Evolutionary conservation across 92 coral and sea anemone species (phyloP).

Genomic region (Palythoa caribaeorum): DNA sequence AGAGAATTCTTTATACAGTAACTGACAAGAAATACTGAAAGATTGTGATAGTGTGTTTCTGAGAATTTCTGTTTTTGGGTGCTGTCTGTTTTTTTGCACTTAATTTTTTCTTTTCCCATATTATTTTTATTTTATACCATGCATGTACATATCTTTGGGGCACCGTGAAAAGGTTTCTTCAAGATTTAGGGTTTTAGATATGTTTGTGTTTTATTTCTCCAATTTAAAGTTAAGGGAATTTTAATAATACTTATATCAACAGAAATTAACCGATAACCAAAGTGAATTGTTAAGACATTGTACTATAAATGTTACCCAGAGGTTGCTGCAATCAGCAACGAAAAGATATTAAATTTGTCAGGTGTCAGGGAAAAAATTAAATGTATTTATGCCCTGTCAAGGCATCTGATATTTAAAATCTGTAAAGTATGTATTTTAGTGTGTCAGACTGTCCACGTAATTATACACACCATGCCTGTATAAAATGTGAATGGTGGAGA

Average conservation of each 20-base stretch:
- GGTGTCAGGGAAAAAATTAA: slow-evolving; percentile 38
- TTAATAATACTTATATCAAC: slow-evolving; percentile 32
- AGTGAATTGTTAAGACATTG: slow-evolving; percentile 8
- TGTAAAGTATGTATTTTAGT: slow-evolving; percentile 54
- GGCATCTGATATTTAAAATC: slow-evolving; percentile 54
- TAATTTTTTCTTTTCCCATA: neutral
- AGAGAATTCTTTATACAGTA: neutral
- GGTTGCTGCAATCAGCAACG: slow-evolving; percentile 34
- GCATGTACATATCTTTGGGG: slow-evolving; percentile 30
- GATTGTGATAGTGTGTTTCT: neutral
- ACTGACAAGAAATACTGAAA: slow-evolving; percentile 39
- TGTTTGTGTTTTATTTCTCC: slow-evolving; percentile 23
- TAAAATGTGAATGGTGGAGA: slow-evolving; percentile 28
- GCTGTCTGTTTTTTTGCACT: neutral
- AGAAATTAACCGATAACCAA: slow-evolving; percentile 23
- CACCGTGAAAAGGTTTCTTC: neutral
- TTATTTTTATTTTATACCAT: neutral
- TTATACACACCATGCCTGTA: slow-evolving; percentile 19
- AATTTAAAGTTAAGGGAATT: slow-evolving; percentile 27
- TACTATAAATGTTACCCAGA: slow-evolving; percentile 24
- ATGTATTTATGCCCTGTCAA: slow-evolving; percentile 44
- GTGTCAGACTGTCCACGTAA: slow-evolving; percentile 14
- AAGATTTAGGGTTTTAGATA: slow-evolving; percentile 27
- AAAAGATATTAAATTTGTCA: slow-evolving; percentile 51
- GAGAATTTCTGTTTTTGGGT: neutral